Percentiles rank a stretch among this genome's conserved stretches.
These are phyloP conservation scores for Hapalemur alaotrensis DNA, from an alignment of 2,797 vertebrate genomes.

Conservation along the genomic window DNA sequence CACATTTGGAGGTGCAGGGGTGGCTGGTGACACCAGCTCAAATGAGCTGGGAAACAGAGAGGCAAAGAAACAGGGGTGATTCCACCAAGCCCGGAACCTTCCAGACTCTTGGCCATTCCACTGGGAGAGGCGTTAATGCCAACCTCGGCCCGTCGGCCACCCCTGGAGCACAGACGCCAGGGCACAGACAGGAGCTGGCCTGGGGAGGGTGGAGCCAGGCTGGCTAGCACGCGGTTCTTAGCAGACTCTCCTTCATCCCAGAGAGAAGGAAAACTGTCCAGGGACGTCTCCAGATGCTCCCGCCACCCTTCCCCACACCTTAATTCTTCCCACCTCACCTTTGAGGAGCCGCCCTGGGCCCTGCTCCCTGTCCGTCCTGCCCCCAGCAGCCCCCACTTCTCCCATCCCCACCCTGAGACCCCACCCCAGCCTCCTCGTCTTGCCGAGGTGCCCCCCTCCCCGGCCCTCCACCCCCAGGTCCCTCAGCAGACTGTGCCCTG, in stretches of 20 bases:
- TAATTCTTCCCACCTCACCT: accelerated
- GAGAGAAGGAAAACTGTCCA: accelerated
- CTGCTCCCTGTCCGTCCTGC: no score
- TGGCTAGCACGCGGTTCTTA: accelerated
- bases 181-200: not conserved
- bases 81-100: not conserved
- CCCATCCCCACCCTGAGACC: not conserved
- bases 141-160: accelerated
- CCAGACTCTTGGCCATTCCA: not conserved
- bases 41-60: not conserved
- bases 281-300: accelerated
- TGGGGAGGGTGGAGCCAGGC: no score
- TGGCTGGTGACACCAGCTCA: accelerated
- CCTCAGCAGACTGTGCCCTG: no score
- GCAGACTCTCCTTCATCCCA: not conserved
- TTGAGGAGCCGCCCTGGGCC: accelerated
- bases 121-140: accelerated
- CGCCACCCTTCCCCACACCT: not conserved
- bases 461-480: not conserved
- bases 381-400: not conserved
- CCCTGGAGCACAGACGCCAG: not conserved
- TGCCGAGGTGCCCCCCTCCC: not conserved
- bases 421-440: not conserved
- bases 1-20: not conserved
- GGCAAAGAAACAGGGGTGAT: no score